Percentiles rank a stretch among this genome's conserved stretches.
Conservation (phyloP, 2,113 vertebrate genomes). For the Bubo bubo region DNA sequence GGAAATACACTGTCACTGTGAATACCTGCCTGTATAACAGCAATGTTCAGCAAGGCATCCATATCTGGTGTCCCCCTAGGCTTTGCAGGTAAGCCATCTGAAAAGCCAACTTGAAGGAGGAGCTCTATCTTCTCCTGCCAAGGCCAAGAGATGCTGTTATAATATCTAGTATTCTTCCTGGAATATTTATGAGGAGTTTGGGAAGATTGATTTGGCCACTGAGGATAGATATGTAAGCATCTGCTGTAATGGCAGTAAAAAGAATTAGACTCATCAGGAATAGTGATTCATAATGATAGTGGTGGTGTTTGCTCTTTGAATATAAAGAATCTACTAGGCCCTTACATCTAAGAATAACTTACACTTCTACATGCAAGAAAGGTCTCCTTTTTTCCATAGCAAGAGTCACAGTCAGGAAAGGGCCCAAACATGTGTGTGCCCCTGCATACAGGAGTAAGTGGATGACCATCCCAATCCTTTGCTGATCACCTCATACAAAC, state of each 20-base stretch:
- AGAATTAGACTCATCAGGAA: constrained; percentile 75
- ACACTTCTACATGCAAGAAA: neutral
- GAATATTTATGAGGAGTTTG: constrained; percentile 58
- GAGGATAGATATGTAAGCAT: constrained; percentile 69
- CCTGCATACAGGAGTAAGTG: neutral
- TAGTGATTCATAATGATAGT: constrained; percentile 72
- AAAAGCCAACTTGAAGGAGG: neutral
- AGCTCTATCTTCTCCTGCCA: neutral
- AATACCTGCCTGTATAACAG: neutral
- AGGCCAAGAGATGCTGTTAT: neutral
- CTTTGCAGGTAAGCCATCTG: neutral
- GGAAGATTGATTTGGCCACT: constrained; percentile 61
- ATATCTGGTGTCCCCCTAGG: neutral
- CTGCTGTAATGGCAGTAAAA: constrained; percentile 72
- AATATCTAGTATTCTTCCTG: neutral
- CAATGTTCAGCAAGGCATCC: neutral
- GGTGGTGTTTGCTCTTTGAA: constrained; percentile 56
- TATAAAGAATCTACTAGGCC: constrained; percentile 60
- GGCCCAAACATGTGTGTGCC: neutral
- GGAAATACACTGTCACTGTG: neutral
- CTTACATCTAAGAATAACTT: constrained; percentile 28
- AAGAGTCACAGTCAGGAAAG: neutral
- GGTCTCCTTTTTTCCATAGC: neutral
- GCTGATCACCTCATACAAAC: neutral
- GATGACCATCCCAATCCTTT: neutral